Percentiles rank a stretch among this genome's conserved stretches.
Evolutionary conservation across 2,113 vertebrate species (phyloP).

Genomic region (Vimba vimba): DNA sequence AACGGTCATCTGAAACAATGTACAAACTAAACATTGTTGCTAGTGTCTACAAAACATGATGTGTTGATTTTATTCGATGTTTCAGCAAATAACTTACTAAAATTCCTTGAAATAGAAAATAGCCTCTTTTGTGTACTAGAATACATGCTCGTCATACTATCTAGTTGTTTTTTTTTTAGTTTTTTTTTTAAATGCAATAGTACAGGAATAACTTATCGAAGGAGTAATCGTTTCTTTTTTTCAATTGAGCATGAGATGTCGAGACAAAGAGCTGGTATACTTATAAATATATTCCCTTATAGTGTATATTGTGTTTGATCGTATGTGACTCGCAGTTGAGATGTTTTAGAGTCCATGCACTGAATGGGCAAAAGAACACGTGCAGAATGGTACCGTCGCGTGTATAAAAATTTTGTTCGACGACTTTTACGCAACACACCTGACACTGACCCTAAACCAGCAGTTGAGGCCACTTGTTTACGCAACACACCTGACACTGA

Average conservation of each 20-base stretch:
- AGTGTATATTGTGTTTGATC: conserved; percentile 65
- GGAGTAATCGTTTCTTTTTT: conserved; percentile 62
- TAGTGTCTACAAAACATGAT: conserved; percentile 79
- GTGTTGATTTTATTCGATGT: conserved; percentile 69
- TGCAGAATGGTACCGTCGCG: conserved; percentile 66
- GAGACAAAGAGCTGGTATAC: conserved; percentile 67
- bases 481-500: conserved; percentile 53
- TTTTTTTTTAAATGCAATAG: conserved; percentile 66
- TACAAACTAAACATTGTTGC: conserved; percentile 73
- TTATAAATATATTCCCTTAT: conserved; percentile 72
- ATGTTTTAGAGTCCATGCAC: conserved; percentile 77
- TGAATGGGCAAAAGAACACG: conserved; percentile 71
- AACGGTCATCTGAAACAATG: conserved; percentile 66
- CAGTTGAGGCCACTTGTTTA: conserved; percentile 53
- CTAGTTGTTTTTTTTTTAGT: conserved; percentile 59
- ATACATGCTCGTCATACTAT: conserved; percentile 79
- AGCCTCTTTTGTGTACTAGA: conserved; percentile 74
- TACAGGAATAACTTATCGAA: conserved; percentile 67
- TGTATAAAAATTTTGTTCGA: conserved; percentile 59
- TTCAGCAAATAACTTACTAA: conserved; percentile 79
- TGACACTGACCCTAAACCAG: conserved; percentile 60
- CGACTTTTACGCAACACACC: conserved; percentile 51
- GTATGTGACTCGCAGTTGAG: conserved; percentile 65
- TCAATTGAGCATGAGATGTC: conserved; percentile 65
- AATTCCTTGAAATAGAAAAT: conserved; percentile 79